Conservation (phyloP, 2,113 vertebrate species). For the Hydropotes inermis region DNA sequence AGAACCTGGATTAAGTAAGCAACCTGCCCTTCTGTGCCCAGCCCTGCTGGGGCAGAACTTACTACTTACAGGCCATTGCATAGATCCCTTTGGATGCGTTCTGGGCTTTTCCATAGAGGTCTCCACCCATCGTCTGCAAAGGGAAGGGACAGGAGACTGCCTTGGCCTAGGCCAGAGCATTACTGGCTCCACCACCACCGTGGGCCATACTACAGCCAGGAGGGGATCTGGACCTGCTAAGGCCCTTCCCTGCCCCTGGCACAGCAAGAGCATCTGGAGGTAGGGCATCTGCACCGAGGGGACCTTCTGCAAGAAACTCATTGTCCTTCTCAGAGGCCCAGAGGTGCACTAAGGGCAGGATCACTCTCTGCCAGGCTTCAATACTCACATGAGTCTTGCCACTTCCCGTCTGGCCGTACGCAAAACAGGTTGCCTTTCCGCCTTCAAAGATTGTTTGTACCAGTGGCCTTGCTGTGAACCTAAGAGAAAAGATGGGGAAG, state of each 20-base stretch:
- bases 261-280: background rate
- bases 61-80: conserved; percentile 90
- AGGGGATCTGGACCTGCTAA: background rate
- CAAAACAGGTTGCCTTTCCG: conserved; percentile 95
- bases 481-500: conserved; percentile 60
- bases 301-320: background rate
- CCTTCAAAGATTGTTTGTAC: conserved; percentile 95
- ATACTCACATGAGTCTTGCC: conserved; percentile 96
- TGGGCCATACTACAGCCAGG: background rate
- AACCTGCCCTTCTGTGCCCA: background rate
- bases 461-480: conserved; percentile 94
- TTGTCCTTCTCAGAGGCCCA: background rate
- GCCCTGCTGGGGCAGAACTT: background rate
- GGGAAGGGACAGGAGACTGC: background rate
- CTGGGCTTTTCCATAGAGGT: conserved; percentile 90
- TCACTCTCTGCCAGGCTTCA: background rate
- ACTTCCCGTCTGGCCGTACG: conserved; percentile 97
- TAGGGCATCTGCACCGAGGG: background rate
- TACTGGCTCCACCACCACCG: background rate
- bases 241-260: background rate
- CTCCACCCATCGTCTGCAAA: conserved; percentile 96
- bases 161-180: background rate
- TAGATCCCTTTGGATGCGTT: conserved; percentile 94
- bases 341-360: background rate
- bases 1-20: conserved; percentile 34